phyloP scores from a whole-genome alignment of 1,140 invertebrate species.

The Halesus radiatus region DNA sequence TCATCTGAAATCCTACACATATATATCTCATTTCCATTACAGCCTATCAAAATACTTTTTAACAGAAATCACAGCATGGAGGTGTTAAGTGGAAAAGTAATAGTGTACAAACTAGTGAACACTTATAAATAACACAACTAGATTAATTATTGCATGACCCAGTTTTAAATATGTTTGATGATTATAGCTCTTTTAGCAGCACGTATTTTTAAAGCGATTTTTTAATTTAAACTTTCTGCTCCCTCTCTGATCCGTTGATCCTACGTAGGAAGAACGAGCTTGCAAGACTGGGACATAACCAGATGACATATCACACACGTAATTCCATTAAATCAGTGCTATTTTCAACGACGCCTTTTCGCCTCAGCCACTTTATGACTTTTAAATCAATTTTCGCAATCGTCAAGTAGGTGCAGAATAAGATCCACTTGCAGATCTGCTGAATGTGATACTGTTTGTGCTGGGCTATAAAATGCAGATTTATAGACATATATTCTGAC shows the following conservation, averaged over 20 bases:
- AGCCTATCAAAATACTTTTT: too few relatives aligned
- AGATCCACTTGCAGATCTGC: not conserved
- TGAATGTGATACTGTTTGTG: not conserved
- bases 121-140: too few relatives aligned
- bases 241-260: not conserved
- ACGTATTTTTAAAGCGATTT: too few relatives aligned
- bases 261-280: not conserved
- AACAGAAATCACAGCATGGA: too few relatives aligned
- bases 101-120: too few relatives aligned
- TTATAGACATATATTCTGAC: not conserved
- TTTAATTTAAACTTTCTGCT: too few relatives aligned
- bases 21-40: too few relatives aligned
- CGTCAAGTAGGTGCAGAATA: not conserved
- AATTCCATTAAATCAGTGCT: constrained; percentile 18
- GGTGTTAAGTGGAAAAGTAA: too few relatives aligned
- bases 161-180: too few relatives aligned
- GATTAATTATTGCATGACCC: too few relatives aligned
- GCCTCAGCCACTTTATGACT: not conserved
- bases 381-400: constrained; percentile 2
- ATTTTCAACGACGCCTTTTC: not conserved
- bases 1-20: too few relatives aligned
- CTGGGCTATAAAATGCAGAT: not conserved
- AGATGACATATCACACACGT: constrained; percentile 11
- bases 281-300: not conserved
- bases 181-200: too few relatives aligned